Conservation (phyloP, 2,113 vertebrate species). For the Laticauda colubrina region DNA sequence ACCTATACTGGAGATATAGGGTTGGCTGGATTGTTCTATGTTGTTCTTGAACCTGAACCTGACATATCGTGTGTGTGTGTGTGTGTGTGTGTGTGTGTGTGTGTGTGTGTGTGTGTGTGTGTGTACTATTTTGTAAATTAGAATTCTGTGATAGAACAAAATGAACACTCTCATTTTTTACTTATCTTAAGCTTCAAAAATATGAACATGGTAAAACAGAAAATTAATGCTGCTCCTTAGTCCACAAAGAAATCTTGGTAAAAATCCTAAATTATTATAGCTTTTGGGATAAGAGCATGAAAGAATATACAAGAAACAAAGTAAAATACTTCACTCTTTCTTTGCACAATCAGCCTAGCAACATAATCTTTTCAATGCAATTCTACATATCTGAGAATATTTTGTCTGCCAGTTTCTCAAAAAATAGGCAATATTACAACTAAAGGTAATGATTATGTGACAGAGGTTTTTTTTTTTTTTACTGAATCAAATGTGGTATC, state of each 20-base stretch:
- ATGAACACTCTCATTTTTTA: background rate
- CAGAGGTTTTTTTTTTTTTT: background rate
- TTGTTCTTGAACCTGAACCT: too few relatives aligned
- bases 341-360: background rate
- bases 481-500: background rate
- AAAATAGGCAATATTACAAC: background rate
- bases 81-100: too few relatives aligned
- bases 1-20: background rate
- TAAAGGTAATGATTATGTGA: background rate
- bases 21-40: background rate
- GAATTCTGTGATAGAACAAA: background rate
- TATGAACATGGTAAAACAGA: background rate
- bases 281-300: background rate
- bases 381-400: background rate
- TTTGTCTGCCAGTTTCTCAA: background rate
- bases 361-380: background rate
- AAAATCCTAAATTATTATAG: background rate
- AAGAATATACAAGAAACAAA: background rate
- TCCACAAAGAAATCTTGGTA: background rate
- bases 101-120: too few relatives aligned
- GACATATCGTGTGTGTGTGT: too few relatives aligned
- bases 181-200: background rate
- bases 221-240: background rate
- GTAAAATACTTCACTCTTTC: background rate
- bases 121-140: background rate